A percentile compares a stretch with the other conserved stretches of the same genome.
phyloP scores from a whole-genome alignment of 1,140 invertebrate genomes.

The Drosophila novamexicana region DNA sequence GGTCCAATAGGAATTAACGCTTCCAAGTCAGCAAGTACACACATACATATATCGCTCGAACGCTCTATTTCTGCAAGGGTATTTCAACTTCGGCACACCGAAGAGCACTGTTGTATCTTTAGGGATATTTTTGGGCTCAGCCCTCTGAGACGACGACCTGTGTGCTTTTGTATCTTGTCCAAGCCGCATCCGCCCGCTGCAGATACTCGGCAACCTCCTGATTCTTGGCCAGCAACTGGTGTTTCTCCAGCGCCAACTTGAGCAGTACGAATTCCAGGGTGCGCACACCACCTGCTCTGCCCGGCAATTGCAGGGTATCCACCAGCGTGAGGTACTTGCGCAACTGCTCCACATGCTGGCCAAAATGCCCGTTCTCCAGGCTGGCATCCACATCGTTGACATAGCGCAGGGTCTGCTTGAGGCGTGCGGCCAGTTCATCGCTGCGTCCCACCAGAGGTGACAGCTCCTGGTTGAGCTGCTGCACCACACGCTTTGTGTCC shows the following conservation, averaged over 20 bases:
- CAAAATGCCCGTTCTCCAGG: constrained; percentile 40
- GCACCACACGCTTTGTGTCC: constrained; percentile 37
- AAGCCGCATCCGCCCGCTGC: constrained; percentile 44
- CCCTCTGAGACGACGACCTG: constrained; percentile 54
- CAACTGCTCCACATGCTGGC: constrained; percentile 50
- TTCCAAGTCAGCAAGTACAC: too few species aligned
- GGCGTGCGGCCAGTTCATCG: constrained; percentile 51
- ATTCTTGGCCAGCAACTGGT: constrained; percentile 38
- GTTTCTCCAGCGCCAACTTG: constrained; percentile 66
- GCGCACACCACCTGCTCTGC: constrained; percentile 40
- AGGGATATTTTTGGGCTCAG: constrained; percentile 23
- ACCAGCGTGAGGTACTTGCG: constrained; percentile 56
- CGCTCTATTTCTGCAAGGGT: too few species aligned
- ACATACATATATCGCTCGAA: too few species aligned
- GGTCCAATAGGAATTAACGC: too few species aligned
- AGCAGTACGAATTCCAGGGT: constrained; percentile 63
- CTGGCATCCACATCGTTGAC: constrained; percentile 58
- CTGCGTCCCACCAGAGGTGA: constrained; percentile 63
- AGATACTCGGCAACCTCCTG: constrained; percentile 47
- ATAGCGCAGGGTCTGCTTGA: constrained; percentile 66
- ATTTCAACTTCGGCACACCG: too few species aligned
- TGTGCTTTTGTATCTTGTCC: constrained; percentile 44
- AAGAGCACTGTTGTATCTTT: too few species aligned
- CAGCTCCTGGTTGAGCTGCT: constrained; percentile 59
- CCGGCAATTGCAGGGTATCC: constrained; percentile 43